These are phyloP conservation scores for Drosophila pectinifera DNA, from an alignment of 1,140 invertebrate species.

Conservation along the genomic window DNA sequence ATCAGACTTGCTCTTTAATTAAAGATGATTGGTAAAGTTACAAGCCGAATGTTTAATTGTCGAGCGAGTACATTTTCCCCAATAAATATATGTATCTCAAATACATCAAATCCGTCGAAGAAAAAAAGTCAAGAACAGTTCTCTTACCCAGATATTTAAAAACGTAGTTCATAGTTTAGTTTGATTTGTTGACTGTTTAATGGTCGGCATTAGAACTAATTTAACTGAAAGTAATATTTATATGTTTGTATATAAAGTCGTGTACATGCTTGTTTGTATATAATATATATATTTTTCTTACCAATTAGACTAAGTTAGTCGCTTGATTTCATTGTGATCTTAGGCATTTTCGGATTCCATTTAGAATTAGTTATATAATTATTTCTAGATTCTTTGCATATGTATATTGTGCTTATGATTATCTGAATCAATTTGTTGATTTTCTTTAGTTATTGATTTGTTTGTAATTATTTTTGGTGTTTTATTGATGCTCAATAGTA, in stretches of 20 bases:
- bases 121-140: no score
- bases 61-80: no score
- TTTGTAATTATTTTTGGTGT: conserved; percentile 29
- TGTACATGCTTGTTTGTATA: conserved; percentile 55
- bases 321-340: conserved; percentile 55
- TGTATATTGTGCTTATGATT: conserved; percentile 77
- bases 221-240: conserved; percentile 59
- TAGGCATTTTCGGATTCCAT: conserved; percentile 39
- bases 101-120: no score
- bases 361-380: conserved; percentile 40
- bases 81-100: no score
- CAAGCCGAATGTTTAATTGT: no score
- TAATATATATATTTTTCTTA: conserved; percentile 63
- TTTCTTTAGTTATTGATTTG: conserved; percentile 31
- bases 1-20: no score
- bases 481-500: conserved; percentile 28
- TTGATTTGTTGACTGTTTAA: conserved; percentile 62
- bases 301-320: conserved; percentile 64
- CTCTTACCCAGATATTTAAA: not conserved
- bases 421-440: conserved; percentile 66
- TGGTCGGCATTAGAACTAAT: conserved; percentile 66
- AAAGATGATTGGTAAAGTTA: no score
- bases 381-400: conserved; percentile 49
- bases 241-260: conserved; percentile 47
- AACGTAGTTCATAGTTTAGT: conserved; percentile 33